These are phyloP conservation scores for Lycia hirtaria DNA, from an alignment of 2,888 invertebrate species.

Conservation along the genomic window DNA sequence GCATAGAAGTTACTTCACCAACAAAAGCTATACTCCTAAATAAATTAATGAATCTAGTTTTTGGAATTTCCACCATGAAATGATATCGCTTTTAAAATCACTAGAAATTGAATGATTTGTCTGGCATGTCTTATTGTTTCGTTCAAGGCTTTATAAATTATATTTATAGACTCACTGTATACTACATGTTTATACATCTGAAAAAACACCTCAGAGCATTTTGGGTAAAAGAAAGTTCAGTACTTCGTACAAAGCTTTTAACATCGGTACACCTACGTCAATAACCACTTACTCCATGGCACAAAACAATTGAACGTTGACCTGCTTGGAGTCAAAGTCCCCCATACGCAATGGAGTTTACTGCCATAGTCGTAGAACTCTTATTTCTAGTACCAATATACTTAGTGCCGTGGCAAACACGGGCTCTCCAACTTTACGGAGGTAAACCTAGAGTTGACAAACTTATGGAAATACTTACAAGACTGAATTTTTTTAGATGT, in stretches of 20 bases:
- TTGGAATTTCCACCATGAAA: too few relatives aligned
- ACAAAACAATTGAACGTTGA: conserved; percentile 23
- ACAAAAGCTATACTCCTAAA: too few relatives aligned
- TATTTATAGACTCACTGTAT: too few relatives aligned
- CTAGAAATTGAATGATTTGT: too few relatives aligned
- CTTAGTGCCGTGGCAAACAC: background rate
- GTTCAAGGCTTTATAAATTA: too few relatives aligned
- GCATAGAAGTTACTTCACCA: too few relatives aligned
- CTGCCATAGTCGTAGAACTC: conserved; percentile 8
- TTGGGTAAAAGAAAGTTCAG: background rate
- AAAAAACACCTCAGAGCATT: too few relatives aligned
- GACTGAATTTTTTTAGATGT: background rate
- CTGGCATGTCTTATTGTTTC: too few relatives aligned
- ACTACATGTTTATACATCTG: too few relatives aligned
- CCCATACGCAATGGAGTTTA: conserved; percentile 19
- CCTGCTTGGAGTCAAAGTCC: conserved; percentile 23
- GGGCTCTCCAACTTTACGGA: background rate
- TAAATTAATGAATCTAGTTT: too few relatives aligned
- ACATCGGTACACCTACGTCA: background rate
- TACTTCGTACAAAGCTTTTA: background rate
- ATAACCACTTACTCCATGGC: background rate
- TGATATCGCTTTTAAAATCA: too few relatives aligned
- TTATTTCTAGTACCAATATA: conserved; percentile 16
- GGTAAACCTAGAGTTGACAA: background rate
- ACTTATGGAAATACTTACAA: background rate